Evolutionary conservation across 2,113 vertebrate genomes (phyloP).

Genomic region (Lates calcarifer): DNA sequence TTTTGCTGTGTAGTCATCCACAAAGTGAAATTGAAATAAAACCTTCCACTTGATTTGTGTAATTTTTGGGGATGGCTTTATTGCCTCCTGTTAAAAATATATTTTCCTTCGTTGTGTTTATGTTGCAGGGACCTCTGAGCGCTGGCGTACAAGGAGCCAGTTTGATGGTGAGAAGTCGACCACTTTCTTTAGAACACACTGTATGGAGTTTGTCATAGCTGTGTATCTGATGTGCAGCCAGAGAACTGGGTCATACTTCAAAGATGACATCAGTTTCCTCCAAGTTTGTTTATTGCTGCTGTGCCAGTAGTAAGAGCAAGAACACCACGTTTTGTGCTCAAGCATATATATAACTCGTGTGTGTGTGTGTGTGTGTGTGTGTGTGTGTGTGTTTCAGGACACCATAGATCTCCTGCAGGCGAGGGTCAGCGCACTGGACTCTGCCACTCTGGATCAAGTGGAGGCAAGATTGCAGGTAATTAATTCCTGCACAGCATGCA

Average conservation of each 20-base stretch:
- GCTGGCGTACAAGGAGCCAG: constrained; percentile 90
- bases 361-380: not conserved
- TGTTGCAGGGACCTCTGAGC: constrained; percentile 89
- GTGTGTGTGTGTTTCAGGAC: constrained; percentile 81
- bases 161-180: constrained; percentile 87
- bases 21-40: constrained; percentile 38
- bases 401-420: constrained; percentile 93
- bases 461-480: constrained; percentile 94
- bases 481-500: not conserved
- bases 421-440: constrained; percentile 91
- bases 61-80: not conserved
- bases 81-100: constrained; percentile 5
- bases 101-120: constrained; percentile 25
- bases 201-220: constrained; percentile 27
- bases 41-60: constrained; percentile 33
- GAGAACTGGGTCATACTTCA: constrained; percentile 66
- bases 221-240: constrained; percentile 46
- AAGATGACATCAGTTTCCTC: constrained; percentile 56
- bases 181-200: constrained; percentile 1
- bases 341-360: not conserved
- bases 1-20: constrained; percentile 21
- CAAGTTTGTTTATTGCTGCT: constrained; percentile 30
- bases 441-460: constrained; percentile 93
- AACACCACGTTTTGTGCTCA: constrained; percentile 1
- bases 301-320: constrained; percentile 26